Base-by-base conservation (phyloP, 2,113 vertebrate genomes). In the Thunnus thynnus region DNA sequence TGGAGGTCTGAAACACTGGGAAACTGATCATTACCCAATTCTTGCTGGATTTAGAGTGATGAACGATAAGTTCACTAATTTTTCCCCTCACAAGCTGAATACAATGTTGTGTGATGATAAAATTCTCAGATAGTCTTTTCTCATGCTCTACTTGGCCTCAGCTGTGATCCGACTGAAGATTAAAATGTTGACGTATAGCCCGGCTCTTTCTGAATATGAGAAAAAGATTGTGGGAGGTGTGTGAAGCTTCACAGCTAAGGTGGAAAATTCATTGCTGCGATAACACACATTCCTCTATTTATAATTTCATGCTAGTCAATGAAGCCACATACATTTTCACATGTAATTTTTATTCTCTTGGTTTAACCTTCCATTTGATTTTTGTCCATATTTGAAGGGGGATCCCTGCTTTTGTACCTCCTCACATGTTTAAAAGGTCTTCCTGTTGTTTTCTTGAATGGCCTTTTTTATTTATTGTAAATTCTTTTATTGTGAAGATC, bases 131-230 rank as follows among this genome's bases (percentile, higher is more conserved):
- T 36, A 55, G 41, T 65, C 62, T 74, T 32, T 55, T 78, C 22
- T 85, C 56, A 56, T 72, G 65, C 50, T 83, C 74, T 22, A 36
- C 27, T 85, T 71, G 68, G 71, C 74, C n/a, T 56, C 22, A 55
- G 27, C 27, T 44, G 30, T 46, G 10, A 70, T 82, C 75, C 74
- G 78, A 61, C 78, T 72, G 17, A 47, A 60, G 27, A 73, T 62
- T 60, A 16, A 20, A 68, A 84, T 58, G 52, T 58, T 64, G 71
- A 84, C n/a, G 2, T 72, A 30, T 3, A 46, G 17, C 41, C 48
- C 61, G 2, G 3, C 71, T 67, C n/a, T 47, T 27, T 67, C 50
- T 60, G 25, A 66, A 30, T 68, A 58, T 18, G 20, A 50, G 61
- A 47, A 25, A 13, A 50, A 70, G 57, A 22, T 64, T 69, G 58